Percentiles rank a stretch among this genome's conserved stretches.
Evolutionary conservation across 2,888 invertebrate genomes (phyloP).

Genomic region (Yponomeuta malinellus): DNA sequence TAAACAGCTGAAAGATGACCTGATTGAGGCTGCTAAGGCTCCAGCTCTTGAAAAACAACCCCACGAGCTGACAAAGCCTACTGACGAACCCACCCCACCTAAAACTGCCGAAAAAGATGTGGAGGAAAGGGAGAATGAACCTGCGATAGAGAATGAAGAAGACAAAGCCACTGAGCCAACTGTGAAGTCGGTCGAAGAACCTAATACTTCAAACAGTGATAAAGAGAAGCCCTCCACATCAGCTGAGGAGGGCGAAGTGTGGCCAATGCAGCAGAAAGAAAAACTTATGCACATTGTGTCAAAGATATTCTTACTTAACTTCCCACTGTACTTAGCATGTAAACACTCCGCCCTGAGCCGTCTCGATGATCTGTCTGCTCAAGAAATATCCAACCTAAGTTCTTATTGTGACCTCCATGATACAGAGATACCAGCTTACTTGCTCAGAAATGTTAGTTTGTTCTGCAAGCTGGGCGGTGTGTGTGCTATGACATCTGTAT

Average conservation of each 20-base stretch:
- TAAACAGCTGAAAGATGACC: constrained; percentile 80
- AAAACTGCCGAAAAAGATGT: constrained; percentile 37
- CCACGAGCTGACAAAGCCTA: constrained; percentile 40
- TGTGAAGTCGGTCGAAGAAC: constrained; percentile 33
- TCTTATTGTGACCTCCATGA: constrained; percentile 94
- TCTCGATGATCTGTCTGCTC: constrained; percentile 87
- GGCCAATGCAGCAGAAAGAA: constrained; percentile 90
- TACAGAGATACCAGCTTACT: constrained; percentile 92
- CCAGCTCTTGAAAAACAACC: constrained; percentile 37
- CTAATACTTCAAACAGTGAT: constrained; percentile 19
- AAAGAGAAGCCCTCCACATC: constrained; percentile 16
- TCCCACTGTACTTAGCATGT: constrained; percentile 91
- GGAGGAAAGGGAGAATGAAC: constrained; percentile 34
- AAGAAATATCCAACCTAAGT: constrained; percentile 87
- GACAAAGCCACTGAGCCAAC: constrained; percentile 30
- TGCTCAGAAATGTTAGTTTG: constrained; percentile 93
- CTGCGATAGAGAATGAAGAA: constrained; percentile 30
- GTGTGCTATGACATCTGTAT: constrained; percentile 89
- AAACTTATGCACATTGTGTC: constrained; percentile 91
- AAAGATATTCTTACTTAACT: constrained; percentile 91
- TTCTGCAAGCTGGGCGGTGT: constrained; percentile 95
- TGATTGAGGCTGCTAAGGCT: constrained; percentile 56
- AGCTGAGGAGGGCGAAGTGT: constrained; percentile 66
- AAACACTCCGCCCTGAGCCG: constrained; percentile 89
- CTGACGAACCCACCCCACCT: constrained; percentile 30